Conservation (phyloP, 2,888 invertebrate genomes). For the Cheilosia grossa region DNA sequence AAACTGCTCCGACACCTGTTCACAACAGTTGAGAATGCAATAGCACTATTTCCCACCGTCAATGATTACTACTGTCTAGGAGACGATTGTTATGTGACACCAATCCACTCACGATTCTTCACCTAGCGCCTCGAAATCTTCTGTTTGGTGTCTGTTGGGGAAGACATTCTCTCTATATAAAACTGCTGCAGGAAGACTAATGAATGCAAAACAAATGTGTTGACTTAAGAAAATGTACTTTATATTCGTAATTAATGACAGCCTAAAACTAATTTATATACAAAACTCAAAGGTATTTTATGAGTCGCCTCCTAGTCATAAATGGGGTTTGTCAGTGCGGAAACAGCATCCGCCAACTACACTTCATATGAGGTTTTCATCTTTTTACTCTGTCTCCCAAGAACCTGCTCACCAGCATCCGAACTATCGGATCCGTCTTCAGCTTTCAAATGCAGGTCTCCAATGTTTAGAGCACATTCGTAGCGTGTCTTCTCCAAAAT, state of each 20-base stretch:
- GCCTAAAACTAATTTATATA: slow-evolving; percentile 36
- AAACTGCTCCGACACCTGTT: slow-evolving; percentile 1
- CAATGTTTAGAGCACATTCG: slow-evolving; percentile 86
- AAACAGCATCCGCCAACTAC: slow-evolving; percentile 63
- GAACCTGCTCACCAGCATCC: slow-evolving; percentile 83
- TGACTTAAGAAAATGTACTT: not conserved
- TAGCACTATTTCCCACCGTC: not conserved
- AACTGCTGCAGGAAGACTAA: not conserved
- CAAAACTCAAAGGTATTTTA: slow-evolving; percentile 18
- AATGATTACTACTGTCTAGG: not conserved
- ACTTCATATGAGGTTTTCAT: slow-evolving; percentile 84
- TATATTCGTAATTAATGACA: slow-evolving; percentile 1
- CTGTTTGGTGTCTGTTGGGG: not conserved
- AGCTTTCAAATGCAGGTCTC: slow-evolving; percentile 84
- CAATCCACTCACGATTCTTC: not conserved
- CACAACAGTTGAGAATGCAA: not conserved
- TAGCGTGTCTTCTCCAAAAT: slow-evolving; percentile 91
- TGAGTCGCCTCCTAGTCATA: not conserved
- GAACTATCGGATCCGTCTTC: slow-evolving; percentile 85
- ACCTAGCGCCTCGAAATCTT: not conserved
- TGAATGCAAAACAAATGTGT: not conserved
- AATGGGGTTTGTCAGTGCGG: too few species aligned
- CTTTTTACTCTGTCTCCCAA: slow-evolving; percentile 87
- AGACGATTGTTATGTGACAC: not conserved
- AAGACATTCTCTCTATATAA: not conserved